A percentile compares a stretch with the other conserved stretches of the same genome.
Conservation (phyloP, 2,113 vertebrate genomes). For the Prionailurus viverrinus region DNA sequence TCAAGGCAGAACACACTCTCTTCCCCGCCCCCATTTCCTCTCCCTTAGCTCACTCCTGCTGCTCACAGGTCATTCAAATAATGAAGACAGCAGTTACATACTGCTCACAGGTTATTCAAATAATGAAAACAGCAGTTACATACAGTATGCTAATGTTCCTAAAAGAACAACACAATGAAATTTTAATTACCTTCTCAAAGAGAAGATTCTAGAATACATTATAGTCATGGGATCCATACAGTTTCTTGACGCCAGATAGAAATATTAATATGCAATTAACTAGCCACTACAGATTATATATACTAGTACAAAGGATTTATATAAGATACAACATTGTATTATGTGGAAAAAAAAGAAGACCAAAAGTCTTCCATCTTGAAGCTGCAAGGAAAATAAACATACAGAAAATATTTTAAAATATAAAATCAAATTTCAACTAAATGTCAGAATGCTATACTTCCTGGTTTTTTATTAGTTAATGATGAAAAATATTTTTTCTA, state of each 20-base stretch:
- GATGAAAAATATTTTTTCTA: constrained; percentile 61
- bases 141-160: neutral
- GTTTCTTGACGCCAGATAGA: neutral
- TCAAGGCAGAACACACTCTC: neutral
- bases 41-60: neutral
- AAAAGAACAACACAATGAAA: neutral
- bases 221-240: neutral
- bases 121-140: neutral
- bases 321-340: neutral
- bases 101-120: neutral
- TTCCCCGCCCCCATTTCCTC: neutral
- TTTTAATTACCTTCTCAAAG: constrained; percentile 8
- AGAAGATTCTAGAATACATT: constrained; percentile 25
- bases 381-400: constrained; percentile 21
- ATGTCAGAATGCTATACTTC: constrained; percentile 34
- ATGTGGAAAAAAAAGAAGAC: neutral
- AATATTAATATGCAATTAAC: constrained; percentile 37
- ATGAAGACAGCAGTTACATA: neutral
- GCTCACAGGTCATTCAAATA: neutral
- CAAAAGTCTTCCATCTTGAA: constrained; percentile 23
- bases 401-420: constrained; percentile 38
- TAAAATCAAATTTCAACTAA: constrained; percentile 56
- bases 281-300: neutral
- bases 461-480: constrained; percentile 55
- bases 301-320: neutral